These are phyloP conservation scores for Cheirogaleus major DNA, from an alignment of 2,797 vertebrate species.

Conservation along the genomic window DNA sequence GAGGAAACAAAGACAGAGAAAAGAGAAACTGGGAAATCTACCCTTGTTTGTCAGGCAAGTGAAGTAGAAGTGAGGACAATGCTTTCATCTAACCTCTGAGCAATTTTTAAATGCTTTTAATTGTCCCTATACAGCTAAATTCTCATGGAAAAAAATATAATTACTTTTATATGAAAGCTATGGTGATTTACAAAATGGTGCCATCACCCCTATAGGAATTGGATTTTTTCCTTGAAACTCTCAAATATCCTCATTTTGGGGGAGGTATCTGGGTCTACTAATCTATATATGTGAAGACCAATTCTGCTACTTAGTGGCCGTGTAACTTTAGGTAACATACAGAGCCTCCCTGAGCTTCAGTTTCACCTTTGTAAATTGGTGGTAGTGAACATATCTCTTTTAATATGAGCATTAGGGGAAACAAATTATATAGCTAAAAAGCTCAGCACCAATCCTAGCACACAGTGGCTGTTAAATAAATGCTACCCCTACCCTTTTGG, in stretches of 20 bases:
- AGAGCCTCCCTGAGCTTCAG: neutral
- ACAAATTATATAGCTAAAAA: neutral
- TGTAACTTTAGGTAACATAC: neutral
- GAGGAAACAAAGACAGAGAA: neutral
- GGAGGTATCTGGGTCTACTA: neutral
- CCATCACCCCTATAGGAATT: neutral
- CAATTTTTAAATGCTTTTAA: neutral
- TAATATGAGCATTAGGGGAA: neutral
- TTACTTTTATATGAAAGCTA: neutral
- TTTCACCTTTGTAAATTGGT: neutral
- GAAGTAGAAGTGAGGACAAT: neutral
- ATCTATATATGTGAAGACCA: neutral
- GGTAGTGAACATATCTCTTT: neutral
- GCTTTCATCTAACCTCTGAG: neutral
- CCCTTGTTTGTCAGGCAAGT: neutral
- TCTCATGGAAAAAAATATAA: neutral
- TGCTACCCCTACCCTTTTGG: neutral
- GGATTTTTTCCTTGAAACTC: neutral
- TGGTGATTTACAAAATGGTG: neutral
- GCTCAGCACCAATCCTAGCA: neutral
- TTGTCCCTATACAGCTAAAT: neutral
- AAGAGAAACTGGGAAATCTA: neutral
- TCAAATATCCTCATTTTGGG: neutral
- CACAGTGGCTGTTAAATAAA: neutral
- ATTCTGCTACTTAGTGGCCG: neutral